These are phyloP conservation scores for Xenops minutus DNA, from an alignment of 2,797 vertebrate species.

Conservation along the genomic window DNA sequence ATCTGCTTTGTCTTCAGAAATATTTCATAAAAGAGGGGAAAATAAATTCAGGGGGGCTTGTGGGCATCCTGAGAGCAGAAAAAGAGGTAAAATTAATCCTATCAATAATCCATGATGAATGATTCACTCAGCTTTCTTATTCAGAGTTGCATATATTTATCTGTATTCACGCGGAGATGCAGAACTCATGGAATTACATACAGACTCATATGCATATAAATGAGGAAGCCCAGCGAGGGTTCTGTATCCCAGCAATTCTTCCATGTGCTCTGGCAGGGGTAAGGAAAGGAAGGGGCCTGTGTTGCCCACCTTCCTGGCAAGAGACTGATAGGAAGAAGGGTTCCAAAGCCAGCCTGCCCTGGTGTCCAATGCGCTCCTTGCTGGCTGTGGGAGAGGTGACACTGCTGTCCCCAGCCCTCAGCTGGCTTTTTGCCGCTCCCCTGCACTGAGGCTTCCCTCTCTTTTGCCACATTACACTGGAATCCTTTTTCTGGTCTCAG, in stretches of 20 bases:
- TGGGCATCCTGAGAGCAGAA: conserved; percentile 11
- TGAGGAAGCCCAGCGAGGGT: background rate
- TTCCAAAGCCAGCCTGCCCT: background rate
- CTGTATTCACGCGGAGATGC: background rate
- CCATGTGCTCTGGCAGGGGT: background rate
- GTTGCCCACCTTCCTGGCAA: background rate
- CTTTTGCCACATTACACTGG: background rate
- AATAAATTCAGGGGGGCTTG: background rate
- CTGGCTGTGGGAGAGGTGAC: background rate
- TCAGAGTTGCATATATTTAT: conserved; percentile 15
- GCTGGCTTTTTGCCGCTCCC: background rate
- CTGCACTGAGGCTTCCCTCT: background rate
- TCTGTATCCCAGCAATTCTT: background rate
- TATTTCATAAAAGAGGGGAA: background rate
- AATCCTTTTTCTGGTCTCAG: background rate
- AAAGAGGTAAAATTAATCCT: conserved; percentile 40
- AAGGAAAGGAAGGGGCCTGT: background rate
- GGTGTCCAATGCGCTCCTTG: background rate
- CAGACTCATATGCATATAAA: background rate
- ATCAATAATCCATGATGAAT: conserved; percentile 38
- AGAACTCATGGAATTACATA: background rate
- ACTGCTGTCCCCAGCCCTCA: background rate
- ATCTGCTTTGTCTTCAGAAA: background rate
- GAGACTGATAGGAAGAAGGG: background rate
- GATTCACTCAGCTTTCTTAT: conserved; percentile 36